Evolutionary conservation across 2,888 invertebrate species (phyloP).

Genomic region (Campopleginae sp.): DNA sequence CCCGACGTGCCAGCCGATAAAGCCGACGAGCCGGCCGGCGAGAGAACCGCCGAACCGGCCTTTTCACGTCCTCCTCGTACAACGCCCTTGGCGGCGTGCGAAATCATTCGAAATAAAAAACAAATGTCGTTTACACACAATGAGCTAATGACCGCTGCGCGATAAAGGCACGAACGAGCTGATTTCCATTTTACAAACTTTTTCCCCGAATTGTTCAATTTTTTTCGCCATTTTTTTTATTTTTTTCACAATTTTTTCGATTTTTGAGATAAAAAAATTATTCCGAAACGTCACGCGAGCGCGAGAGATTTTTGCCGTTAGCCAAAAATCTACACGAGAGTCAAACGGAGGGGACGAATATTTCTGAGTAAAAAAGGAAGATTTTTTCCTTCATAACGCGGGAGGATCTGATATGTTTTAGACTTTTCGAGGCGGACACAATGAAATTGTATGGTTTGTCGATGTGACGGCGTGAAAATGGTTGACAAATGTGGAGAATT

Average conservation of each 20-base stretch:
- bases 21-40: conserved; percentile 65
- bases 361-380: too few species aligned
- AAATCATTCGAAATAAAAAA: conserved; percentile 19
- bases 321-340: too few species aligned
- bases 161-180: neutral
- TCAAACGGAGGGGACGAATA: too few species aligned
- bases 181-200: too few species aligned
- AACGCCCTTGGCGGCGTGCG: conserved; percentile 60
- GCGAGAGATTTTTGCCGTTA: too few species aligned
- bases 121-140: neutral
- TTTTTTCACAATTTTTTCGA: neutral
- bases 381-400: too few species aligned
- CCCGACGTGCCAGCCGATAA: conserved; percentile 13
- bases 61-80: conserved; percentile 46
- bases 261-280: too few species aligned
- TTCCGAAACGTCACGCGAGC: too few species aligned
- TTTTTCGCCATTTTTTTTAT: neutral
- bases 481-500: neutral
- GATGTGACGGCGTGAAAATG: neutral
- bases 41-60: conserved; percentile 47
- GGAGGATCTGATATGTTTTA: too few species aligned
- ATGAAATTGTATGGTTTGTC: neutral
- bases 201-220: neutral
- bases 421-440: too few species aligned
- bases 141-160: neutral